Evolutionary conservation across 2,113 vertebrate species (phyloP).

Genomic region (Oceanites oceanicus): DNA sequence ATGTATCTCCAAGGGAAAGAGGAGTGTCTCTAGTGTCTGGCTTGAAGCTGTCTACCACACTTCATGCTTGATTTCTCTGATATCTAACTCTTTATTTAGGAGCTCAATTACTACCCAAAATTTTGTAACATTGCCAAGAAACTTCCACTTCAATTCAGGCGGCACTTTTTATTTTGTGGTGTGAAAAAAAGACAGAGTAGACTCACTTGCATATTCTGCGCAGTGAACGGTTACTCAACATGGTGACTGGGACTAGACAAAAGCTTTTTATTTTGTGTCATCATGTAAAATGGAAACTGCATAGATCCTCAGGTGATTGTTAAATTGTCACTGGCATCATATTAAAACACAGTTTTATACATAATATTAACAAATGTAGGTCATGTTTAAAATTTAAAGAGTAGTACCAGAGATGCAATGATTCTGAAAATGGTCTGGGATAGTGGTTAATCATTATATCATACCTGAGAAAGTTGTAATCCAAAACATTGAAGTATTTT

Average conservation of each 20-base stretch:
- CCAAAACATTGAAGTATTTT: background rate
- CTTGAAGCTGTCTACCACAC: background rate
- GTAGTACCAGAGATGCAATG: background rate
- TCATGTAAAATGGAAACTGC: background rate
- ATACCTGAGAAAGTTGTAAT: background rate
- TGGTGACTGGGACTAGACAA: background rate
- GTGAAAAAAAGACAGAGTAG: background rate
- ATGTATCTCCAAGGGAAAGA: background rate
- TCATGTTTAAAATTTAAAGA: background rate
- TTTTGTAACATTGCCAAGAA: background rate
- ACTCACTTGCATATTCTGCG: background rate
- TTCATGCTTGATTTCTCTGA: background rate
- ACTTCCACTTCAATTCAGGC: background rate
- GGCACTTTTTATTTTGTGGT: background rate
- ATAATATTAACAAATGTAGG: background rate
- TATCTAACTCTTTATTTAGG: background rate
- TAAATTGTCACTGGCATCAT: background rate
- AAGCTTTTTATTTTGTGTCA: background rate
- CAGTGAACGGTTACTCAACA: background rate
- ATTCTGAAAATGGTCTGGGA: background rate
- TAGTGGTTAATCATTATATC: background rate
- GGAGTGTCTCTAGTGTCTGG: background rate
- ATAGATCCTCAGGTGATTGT: background rate
- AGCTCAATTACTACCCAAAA: background rate
- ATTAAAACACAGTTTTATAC: background rate